Evolutionary conservation across 23 tunicate species (phyloP).

Genomic region (Clavelina lepadiformis): DNA sequence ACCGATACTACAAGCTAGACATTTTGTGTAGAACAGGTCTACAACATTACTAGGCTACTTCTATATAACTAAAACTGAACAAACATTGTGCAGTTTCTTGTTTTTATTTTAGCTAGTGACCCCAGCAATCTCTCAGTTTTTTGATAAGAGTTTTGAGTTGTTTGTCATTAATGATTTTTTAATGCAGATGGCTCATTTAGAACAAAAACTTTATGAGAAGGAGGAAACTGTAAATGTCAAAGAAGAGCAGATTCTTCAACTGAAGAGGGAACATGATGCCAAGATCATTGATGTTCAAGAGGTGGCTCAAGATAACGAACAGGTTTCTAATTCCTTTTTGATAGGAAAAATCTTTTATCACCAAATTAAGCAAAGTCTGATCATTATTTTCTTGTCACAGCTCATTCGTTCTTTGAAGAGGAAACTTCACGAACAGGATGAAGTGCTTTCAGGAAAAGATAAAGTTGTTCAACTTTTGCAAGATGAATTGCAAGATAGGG

Average conservation of each 20-base stretch:
- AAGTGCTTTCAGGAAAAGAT: slow-evolving; percentile 72
- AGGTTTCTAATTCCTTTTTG: slow-evolving; percentile 17
- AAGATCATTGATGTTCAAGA: slow-evolving; percentile 38
- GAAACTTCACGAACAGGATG: slow-evolving; percentile 84
- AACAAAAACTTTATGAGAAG: slow-evolving; percentile 34
- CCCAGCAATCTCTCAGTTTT: no score
- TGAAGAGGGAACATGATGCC: slow-evolving; percentile 76
- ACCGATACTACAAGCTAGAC: no score
- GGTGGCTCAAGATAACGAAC: slow-evolving; percentile 41
- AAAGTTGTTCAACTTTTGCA: slow-evolving; percentile 75
- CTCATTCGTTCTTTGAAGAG: slow-evolving; percentile 65
- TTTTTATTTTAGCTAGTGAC: no score
- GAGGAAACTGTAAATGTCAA: slow-evolving; percentile 63
- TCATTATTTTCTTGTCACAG: slow-evolving; percentile 20
- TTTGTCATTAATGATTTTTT: neutral
- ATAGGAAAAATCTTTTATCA: no score
- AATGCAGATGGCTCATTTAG: slow-evolving; percentile 27
- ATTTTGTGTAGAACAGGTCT: no score
- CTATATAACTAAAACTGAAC: no score
- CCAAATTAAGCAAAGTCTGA: no score
- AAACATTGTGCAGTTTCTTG: no score
- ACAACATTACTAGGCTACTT: no score
- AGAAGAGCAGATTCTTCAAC: slow-evolving; percentile 70
- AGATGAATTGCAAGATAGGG: slow-evolving; percentile 58
- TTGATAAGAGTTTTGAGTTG: no score